Evolutionary conservation across 2,797 vertebrate species (phyloP), one percentile per base, ranked within the genome.

Genomic region (Gambusia yucatana): DNA sequence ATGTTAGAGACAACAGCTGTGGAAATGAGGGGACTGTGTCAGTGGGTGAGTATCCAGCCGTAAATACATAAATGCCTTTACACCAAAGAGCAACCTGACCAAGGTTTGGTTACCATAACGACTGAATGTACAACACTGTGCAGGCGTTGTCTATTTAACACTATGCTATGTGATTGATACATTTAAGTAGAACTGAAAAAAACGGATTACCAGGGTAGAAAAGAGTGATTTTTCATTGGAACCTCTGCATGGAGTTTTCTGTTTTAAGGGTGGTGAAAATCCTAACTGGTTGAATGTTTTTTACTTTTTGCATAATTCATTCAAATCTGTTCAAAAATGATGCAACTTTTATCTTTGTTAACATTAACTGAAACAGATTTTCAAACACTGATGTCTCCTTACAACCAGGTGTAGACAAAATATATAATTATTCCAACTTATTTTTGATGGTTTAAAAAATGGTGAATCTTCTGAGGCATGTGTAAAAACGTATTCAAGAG

Each of bases 1-100:
- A 72, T 75, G 39, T 72, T 3, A 77, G 63, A 43, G 48, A 71
- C 70, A 77, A 76, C 72, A 85, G 41, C 50, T 30, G 82, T 44
- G 28, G 75, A 86, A 89, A 81, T 57, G 59, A 59, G 78, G 80
- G 63, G 77, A 82, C 80, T 79, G 84, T 89, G 84, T 90, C 82
- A 91, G 85, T 86, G 82, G 80, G 69, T 87, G 74, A 86, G 39
- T 72, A 81, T 77, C 36, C 50, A 72, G 75, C 76, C 82, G 70
- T 75, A 76, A 70, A 50, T 72, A 41, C 78, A 79, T 47, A 61
- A 88, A 36, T 77, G 44, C 11, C 75, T 81, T 79, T 74, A 79
- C 75, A 84, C 81, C 86, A 67, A 86, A 84, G 77, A 77, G 65
- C 65, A 72, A 84, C 69, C 46, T 75, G 67, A 75, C 14, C 17